A percentile compares a stretch with the other conserved stretches of the same genome.
These are phyloP conservation scores for Saturnia japonica DNA, from an alignment of 2,888 invertebrate species.

Conservation along the genomic window DNA sequence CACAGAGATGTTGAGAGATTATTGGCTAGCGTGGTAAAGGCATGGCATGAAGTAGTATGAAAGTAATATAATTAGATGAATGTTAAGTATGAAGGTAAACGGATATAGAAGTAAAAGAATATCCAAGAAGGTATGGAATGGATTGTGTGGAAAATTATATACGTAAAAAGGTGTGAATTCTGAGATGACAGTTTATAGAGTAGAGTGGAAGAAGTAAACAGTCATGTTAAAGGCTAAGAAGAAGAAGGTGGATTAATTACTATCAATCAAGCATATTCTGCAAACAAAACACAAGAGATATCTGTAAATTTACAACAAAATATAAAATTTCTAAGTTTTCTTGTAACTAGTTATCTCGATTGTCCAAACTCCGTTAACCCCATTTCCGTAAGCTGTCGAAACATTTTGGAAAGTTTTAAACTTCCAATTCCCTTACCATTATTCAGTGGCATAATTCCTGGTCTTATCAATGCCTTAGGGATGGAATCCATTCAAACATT, in stretches of 20 bases:
- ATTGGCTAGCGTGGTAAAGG: too few species aligned
- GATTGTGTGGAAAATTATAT: too few species aligned
- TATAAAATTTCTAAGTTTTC: not conserved
- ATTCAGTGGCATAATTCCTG: constrained; percentile 26
- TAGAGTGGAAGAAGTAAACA: too few species aligned
- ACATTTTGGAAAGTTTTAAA: constrained; percentile 24
- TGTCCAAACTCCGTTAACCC: constrained; percentile 18
- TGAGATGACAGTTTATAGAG: too few species aligned
- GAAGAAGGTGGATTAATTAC: not conserved
- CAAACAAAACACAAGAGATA: not conserved
- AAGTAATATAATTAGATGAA: too few species aligned
- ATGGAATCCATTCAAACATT: constrained; percentile 22
- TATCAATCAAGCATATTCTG: not conserved
- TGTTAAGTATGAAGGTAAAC: too few species aligned
- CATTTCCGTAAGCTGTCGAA: constrained; percentile 14
- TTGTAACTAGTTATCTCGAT: constrained; percentile 6
- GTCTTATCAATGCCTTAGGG: constrained; percentile 31
- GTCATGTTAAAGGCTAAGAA: too few species aligned
- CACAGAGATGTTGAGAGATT: too few species aligned
- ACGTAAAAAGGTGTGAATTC: too few species aligned
- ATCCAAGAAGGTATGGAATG: too few species aligned
- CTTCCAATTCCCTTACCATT: constrained; percentile 23
- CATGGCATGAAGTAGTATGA: too few species aligned
- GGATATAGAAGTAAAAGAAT: too few species aligned
- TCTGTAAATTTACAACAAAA: not conserved